Percentiles rank a stretch among this genome's conserved stretches.
Evolutionary conservation across 2,888 invertebrate species (phyloP).

Genomic region (Escarpia spicata): DNA sequence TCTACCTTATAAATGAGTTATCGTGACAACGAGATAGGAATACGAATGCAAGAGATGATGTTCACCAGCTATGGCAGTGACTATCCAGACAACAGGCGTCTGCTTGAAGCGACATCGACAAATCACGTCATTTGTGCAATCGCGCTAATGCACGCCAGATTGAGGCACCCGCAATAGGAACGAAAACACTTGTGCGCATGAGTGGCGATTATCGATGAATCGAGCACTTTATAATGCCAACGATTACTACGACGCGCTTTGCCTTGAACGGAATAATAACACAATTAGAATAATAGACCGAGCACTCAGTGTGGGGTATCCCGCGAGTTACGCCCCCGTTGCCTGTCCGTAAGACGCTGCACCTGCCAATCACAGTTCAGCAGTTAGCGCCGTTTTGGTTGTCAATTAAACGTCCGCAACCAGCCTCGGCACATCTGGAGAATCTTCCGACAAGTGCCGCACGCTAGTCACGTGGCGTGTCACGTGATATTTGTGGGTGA

Average conservation of each 20-base stretch:
- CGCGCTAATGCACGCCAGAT: not conserved
- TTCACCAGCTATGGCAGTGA: not conserved
- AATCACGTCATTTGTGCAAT: slow-evolving; percentile 13
- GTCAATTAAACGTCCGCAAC: not conserved
- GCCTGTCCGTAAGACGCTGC: not conserved
- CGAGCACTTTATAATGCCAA: not conserved
- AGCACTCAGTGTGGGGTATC: not conserved
- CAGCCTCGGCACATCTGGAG: not conserved
- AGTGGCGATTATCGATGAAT: slow-evolving; percentile 13
- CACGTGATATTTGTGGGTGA: not conserved
- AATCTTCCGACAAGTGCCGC: not conserved
- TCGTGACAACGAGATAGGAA: not conserved
- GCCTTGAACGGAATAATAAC: not conserved
- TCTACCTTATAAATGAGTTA: not conserved
- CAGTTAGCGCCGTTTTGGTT: not conserved
- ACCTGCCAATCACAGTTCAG: not conserved
- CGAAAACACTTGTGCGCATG: slow-evolving; percentile 11
- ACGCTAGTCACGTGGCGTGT: not conserved
- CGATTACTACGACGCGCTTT: not conserved
- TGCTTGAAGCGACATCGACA: not conserved
- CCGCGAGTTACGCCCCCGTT: not conserved
- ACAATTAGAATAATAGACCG: not conserved
- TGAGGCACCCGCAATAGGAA: not conserved
- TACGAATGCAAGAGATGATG: not conserved
- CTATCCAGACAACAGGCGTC: not conserved